Conservation (phyloP, 2,113 vertebrate species). For the Boleophthalmus pectinirostris region DNA sequence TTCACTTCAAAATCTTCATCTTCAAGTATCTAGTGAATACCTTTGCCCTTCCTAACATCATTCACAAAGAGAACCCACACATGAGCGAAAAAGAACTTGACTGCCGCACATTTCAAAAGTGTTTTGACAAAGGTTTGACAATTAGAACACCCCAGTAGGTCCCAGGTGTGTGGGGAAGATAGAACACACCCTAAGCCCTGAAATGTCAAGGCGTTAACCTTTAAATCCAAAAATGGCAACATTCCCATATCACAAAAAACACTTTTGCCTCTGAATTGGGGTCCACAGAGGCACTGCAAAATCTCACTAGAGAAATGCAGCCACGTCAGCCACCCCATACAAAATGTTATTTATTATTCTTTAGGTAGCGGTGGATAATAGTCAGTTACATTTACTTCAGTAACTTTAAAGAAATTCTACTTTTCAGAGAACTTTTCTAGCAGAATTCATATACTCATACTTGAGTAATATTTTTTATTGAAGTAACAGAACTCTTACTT, state of each 20-base stretch:
- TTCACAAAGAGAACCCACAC: not conserved
- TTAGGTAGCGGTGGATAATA: not conserved
- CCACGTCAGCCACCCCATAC: not conserved
- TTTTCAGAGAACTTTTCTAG: too few relatives aligned
- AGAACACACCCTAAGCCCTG: not conserved
- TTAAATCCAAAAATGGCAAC: not conserved
- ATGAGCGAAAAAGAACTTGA: not conserved
- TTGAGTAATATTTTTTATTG: too few relatives aligned
- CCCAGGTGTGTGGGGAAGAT: not conserved
- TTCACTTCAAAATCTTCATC: not conserved
- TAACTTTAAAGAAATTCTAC: too few relatives aligned
- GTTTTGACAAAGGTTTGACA: not conserved
- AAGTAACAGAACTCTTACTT: too few relatives aligned
- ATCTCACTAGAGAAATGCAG: not conserved
- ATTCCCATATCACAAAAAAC: not conserved
- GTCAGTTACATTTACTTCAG: too few relatives aligned
- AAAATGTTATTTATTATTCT: not conserved
- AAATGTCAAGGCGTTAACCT: conserved; percentile 6
- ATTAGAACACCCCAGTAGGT: not conserved
- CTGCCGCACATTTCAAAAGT: not conserved
- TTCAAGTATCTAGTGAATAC: not conserved
- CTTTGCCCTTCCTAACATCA: not conserved
- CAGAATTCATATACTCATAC: too few relatives aligned
- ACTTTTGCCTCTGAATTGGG: not conserved
- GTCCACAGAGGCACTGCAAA: not conserved